Evolutionary conservation across 2,888 invertebrate species (phyloP), one percentile per base, ranked within the genome.

Genomic region (Laspeyria flexula): DNA sequence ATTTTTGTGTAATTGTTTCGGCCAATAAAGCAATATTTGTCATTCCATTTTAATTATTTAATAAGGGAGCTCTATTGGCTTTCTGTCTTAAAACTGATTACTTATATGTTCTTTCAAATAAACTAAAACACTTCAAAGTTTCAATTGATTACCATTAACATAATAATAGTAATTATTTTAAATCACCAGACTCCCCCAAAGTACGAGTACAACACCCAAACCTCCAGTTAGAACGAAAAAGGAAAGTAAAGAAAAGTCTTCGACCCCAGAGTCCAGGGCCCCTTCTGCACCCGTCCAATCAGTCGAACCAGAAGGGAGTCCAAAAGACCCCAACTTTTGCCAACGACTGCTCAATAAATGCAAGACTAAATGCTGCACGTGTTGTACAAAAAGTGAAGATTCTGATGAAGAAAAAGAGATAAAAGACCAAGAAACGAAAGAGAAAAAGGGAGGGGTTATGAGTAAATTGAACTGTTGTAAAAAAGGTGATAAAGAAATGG

Each of bases 311-410:
- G 67, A 63, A 11, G 64, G 75, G 1, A 60, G 69, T 1, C 50
- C 66, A 1, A 87, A 85, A 65, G 75, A 73, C 33, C 83, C 83
- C 0, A 91, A 88, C 73, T 82, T 91, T 47, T 88, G 91, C 58
- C 74, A 77, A 25, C 69, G 91, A 9, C 72, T 91, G 5, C 80
- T 90, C 72, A 85, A 85, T 1, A 91, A 91, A 60, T 91, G 90
- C 54, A 88, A 85, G 49, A 65, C 74, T 5, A 87, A 86, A 60
- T 91, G 93, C 58, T 94, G 93, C 56, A 82, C 92, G n/a, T 90
- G 90, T 60, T 93, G 92, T 55, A 71, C 81, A 15, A 88, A 86
- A 58, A 75, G 76, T 1, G 77, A 83, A 23, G 83, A 81, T 0
- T 37, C 38, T 1, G 85, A 83, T 1, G 74, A 73, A 33, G 72